Base-by-base conservation (phyloP, 2,888 invertebrate genomes). In the Ormyrus pomaceus region DNA sequence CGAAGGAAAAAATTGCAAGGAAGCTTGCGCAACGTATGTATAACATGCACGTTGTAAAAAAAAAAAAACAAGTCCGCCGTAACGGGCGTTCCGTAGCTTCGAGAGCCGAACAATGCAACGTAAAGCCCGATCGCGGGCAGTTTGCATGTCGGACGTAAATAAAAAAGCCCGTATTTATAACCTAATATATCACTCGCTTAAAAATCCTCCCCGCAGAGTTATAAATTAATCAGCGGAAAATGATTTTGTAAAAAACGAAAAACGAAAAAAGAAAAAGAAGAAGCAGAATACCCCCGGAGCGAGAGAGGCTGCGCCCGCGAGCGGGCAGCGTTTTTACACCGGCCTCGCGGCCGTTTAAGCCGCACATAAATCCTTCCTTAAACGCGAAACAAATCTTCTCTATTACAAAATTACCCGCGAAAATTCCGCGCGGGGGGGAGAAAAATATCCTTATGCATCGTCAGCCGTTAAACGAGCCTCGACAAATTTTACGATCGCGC, bases 401-500 rank as follows among this genome's bases (percentile, higher is more conserved):
- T 73, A 72, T 73, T 78, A 62, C 66, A 62, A 73, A 78, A 78
- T 78, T 78, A 73, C 56, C 78, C 48, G 78, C 78, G 68, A 78
- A 78, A 78, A 78, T 78, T 77, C 65, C 71, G 53, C 59, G 45
- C n/a, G 77, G 64, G 53, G 45, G 68, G 34, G 45, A 76, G 70
- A 75, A 75, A 79, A 79, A 79, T 75, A 74, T 50, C 7, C 70
- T 65, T 64, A 59, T 65, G 70, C 74, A 64, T 74, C 70, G 74
- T 79, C 70, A 75, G 65, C 65, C 74, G 64, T 79, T 79, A 79
- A 82, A 73, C 77, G 77, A 73, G 58, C 65, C 69, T 61, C 64
- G 73, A 70, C 73, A 72, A 82, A 81, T 72, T 72, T 81, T 81
- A 81, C 76, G 81, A 79, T 71, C 81, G 45, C 19, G 56, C 61